Conservation (phyloP, 2,888 invertebrate genomes). For the Mongoloraphidia duomilia region DNA sequence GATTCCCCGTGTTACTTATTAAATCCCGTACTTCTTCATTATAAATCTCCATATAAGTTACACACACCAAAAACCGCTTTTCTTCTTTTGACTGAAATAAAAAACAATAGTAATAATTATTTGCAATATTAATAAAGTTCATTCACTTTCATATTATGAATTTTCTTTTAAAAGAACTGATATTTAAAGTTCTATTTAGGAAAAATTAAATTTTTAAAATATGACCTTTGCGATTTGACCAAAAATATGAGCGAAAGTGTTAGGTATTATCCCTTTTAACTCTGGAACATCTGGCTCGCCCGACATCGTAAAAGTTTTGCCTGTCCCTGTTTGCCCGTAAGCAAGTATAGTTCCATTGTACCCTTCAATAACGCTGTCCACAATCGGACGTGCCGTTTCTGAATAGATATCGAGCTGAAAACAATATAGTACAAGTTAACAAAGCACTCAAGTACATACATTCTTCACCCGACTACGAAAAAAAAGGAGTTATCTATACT, state of each 20-base stretch:
- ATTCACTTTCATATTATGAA: constrained; percentile 6
- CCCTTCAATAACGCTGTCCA: constrained; percentile 89
- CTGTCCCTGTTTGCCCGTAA: constrained; percentile 89
- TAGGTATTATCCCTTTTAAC: constrained; percentile 90
- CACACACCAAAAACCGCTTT: constrained; percentile 74
- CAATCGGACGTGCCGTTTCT: constrained; percentile 89
- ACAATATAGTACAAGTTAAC: constrained; percentile 4
- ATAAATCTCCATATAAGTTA: constrained; percentile 97
- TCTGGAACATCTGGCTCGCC: constrained; percentile 80
- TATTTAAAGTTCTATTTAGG: constrained; percentile 1
- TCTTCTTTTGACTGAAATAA: constrained; percentile 32
- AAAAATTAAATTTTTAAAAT: constrained; percentile 27
- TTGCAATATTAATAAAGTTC: not conserved
- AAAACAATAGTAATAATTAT: not conserved
- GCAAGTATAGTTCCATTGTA: constrained; percentile 92
- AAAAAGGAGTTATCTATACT: no score
- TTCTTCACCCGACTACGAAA: no score
- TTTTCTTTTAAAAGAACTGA: constrained; percentile 4
- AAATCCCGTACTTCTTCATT: constrained; percentile 97
- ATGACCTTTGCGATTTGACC: constrained; percentile 93
- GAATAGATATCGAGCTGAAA: constrained; percentile 84
- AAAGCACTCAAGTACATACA: not conserved
- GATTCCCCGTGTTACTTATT: constrained; percentile 69
- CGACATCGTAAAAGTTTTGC: constrained; percentile 98
- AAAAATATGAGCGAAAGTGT: constrained; percentile 98